Base-by-base conservation (phyloP, 1,140 invertebrate species). In the Panagrolaimus sp. region DNA sequence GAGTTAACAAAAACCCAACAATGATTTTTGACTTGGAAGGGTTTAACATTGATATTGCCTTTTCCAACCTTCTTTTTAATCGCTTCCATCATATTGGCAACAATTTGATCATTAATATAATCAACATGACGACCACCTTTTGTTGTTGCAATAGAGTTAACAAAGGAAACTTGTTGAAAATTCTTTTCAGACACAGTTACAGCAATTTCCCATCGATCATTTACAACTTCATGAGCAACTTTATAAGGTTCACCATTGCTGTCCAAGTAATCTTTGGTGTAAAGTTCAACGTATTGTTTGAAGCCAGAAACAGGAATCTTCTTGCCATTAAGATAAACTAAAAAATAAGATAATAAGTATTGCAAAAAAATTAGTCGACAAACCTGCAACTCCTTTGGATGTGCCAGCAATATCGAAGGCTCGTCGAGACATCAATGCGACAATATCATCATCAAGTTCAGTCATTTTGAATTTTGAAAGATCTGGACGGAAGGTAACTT, bases 71-170 rank as follows among this genome's bases (percentile, higher is more conserved):
- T 97, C 63, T 83, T 83, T 77, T 96, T 96, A 1, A 98, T 84
- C 32, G 90, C 88, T 83, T 98, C 95, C 47, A 90, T 88, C n/a
- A 98, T 85, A 82, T 93, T 91, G 78, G 92, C 92, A 0, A 88
- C 84, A 67, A 98, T 88, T 82, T 90, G 88, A 80, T 99, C 96
- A 1, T 90, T 87, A 1, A 98, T 89, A 83, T 97, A 90, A 84
- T 99, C 96, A 21, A 99, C 92, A 85, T 99, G 96, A 63, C 94
- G 88, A 15, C 96, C 96, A 76, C 96, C 96, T 89, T 98, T 98
- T 9, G 91, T 94, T 0, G 96, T 99, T 15, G 96, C 94, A 81
- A 99, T 99, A 73, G 93, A 96, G 85, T 99, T 99, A 7, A 98
- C 96, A 86, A 99, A 99, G 32, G 95, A 98, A 75, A 97, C 91